Percentiles rank a stretch among this genome's conserved stretches.
phyloP scores from a whole-genome alignment of 2,888 invertebrate genomes.

The Himalopsyche tibetana region DNA sequence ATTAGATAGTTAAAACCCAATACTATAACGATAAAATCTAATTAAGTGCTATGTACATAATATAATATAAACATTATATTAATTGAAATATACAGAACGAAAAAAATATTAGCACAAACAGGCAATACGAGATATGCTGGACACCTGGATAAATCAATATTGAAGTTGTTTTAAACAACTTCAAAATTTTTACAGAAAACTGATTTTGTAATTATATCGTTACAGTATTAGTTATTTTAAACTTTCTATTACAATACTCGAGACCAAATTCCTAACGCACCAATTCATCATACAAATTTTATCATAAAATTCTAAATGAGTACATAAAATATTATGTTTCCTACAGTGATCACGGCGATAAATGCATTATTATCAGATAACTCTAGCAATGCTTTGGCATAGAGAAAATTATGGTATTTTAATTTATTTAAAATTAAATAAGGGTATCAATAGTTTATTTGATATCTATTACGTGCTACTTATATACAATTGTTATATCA shows the following conservation, averaged over 20 bases:
- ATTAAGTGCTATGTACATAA: too few relatives aligned
- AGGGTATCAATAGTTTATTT: constrained; percentile 41
- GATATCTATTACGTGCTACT: constrained; percentile 39
- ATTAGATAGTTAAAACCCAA: too few relatives aligned
- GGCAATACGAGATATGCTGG: too few relatives aligned
- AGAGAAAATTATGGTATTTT: constrained; percentile 69
- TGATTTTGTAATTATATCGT: not conserved
- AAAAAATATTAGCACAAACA: too few relatives aligned
- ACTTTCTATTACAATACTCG: constrained; percentile 11
- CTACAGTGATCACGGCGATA: constrained; percentile 49
- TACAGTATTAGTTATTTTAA: not conserved
- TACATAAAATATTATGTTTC: constrained; percentile 44
- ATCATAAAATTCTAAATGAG: constrained; percentile 34
- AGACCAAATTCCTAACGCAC: not conserved
- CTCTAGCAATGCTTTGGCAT: constrained; percentile 79
- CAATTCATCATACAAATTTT: constrained; percentile 27
- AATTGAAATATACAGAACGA: too few relatives aligned
- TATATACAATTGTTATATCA: constrained; percentile 48
- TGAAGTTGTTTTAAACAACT: too few relatives aligned
- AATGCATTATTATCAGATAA: constrained; percentile 69
- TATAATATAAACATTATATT: too few relatives aligned
- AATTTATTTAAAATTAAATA: constrained; percentile 52
- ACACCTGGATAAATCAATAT: too few relatives aligned
- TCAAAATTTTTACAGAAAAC: too few relatives aligned
- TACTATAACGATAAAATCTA: too few relatives aligned